phyloP scores from a whole-genome alignment of 2,113 vertebrate genomes.

The Osmerus mordax region DNA sequence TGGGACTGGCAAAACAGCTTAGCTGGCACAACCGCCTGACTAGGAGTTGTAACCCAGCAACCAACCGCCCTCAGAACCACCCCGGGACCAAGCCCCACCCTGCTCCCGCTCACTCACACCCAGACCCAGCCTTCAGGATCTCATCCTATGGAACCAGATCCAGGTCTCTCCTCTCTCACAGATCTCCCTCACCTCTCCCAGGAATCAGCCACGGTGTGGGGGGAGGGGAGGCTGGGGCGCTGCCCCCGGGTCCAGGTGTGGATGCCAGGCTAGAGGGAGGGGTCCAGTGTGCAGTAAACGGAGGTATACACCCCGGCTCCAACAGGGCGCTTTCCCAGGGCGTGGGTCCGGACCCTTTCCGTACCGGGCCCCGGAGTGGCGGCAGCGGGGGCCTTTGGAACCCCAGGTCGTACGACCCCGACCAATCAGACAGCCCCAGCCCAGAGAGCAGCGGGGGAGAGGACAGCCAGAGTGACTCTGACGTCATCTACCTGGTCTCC shows the following conservation, averaged over 20 bases:
- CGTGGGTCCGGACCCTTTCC: slow-evolving; percentile 42
- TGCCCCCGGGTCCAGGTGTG: slow-evolving; percentile 2
- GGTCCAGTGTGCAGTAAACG: too few species aligned
- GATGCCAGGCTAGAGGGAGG: background rate
- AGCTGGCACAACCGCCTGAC: slow-evolving; percentile 63
- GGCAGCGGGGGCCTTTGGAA: slow-evolving; percentile 55
- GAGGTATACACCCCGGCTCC: slow-evolving; percentile 5
- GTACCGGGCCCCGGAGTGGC: slow-evolving; percentile 18
- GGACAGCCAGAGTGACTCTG: slow-evolving; percentile 64
- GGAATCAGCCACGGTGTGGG: background rate
- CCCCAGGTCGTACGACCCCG: slow-evolving; percentile 42
- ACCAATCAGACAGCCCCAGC: background rate
- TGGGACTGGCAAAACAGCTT: slow-evolving; percentile 60
- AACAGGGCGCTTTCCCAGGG: background rate
- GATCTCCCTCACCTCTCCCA: slow-evolving; percentile 6
- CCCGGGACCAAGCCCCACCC: slow-evolving; percentile 11
- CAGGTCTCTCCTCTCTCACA: slow-evolving; percentile 40
- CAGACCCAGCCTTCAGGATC: slow-evolving; percentile 30
- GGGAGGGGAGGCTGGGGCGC: background rate
- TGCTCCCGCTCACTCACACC: background rate
- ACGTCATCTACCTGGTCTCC: slow-evolving; percentile 64
- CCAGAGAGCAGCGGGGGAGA: slow-evolving; percentile 58
- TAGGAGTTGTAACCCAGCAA: slow-evolving; percentile 21
- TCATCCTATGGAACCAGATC: slow-evolving; percentile 44
- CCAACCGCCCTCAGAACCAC: slow-evolving; percentile 1